Percentiles rank a stretch among this genome's conserved stretches.
Evolutionary conservation across 1,140 invertebrate genomes (phyloP).

Genomic region (Eubasilissa regina): DNA sequence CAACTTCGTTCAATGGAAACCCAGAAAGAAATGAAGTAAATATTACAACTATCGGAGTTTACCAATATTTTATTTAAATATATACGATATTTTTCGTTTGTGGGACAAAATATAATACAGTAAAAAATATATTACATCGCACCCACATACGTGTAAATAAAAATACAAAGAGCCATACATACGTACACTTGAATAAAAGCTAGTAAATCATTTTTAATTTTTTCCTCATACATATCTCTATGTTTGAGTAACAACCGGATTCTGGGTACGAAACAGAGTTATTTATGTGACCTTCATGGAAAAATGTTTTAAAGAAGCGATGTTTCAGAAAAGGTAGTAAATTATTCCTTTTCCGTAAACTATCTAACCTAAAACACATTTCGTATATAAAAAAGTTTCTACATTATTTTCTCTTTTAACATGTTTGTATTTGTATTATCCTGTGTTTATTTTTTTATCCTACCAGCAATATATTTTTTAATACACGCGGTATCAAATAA

Average conservation of each 20-base stretch:
- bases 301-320: not conserved
- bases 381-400: too few species aligned
- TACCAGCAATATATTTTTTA: too few species aligned
- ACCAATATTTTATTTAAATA: too few species aligned
- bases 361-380: not conserved
- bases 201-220: slow-evolving; percentile 11
- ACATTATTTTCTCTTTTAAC: not conserved
- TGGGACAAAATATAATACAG: too few species aligned
- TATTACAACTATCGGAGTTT: too few species aligned
- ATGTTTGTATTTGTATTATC: too few species aligned
- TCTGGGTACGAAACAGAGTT: not conserved
- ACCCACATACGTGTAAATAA: not conserved
- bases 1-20: too few species aligned
- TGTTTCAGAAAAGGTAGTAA: slow-evolving; percentile 1
- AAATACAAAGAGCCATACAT: not conserved
- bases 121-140: too few species aligned
- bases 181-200: not conserved
- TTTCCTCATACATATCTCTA: slow-evolving; percentile 9
- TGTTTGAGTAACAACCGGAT: slow-evolving; percentile 23
- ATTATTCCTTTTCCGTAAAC: not conserved
- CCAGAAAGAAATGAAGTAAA: too few species aligned
- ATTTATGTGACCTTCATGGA: slow-evolving; percentile 22
- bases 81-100: too few species aligned
- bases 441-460: too few species aligned
- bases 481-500: too few species aligned